These are phyloP conservation scores for Ammodytes marinus DNA, from an alignment of 2,113 vertebrate genomes.

Conservation along the genomic window DNA sequence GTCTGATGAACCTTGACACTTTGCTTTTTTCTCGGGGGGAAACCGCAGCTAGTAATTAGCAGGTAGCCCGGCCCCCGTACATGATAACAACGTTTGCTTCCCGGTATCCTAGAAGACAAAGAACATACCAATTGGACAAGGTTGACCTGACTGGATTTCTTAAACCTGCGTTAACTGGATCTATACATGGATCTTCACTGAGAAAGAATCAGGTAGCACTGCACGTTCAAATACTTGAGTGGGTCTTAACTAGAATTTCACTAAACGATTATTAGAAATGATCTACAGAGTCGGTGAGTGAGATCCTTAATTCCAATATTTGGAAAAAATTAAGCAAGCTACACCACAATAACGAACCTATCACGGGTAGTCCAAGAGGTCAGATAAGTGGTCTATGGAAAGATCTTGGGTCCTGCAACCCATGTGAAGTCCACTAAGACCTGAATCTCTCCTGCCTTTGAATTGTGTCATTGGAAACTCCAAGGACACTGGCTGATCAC, in stretches of 20 bases:
- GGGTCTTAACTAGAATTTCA: background rate
- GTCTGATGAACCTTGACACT: background rate
- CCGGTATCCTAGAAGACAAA: background rate
- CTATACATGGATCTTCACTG: background rate
- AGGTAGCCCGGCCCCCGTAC: background rate
- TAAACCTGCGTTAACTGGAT: background rate
- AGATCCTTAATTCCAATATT: background rate
- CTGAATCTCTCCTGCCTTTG: constrained; percentile 25
- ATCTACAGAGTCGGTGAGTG: background rate
- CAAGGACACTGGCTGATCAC: constrained; percentile 65
- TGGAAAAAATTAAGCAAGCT: background rate
- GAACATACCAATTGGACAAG: background rate
- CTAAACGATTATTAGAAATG: background rate
- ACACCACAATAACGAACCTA: background rate
- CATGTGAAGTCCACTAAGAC: background rate
- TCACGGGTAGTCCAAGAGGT: background rate
- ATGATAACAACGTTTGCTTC: background rate
- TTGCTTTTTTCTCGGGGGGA: background rate
- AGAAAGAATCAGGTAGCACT: background rate
- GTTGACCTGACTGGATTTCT: background rate
- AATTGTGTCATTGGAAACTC: constrained; percentile 53
- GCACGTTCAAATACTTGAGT: too few relatives aligned
- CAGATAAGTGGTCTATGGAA: background rate
- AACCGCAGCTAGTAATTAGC: background rate
- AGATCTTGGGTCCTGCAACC: background rate